Evolutionary conservation across 2,888 invertebrate genomes (phyloP).

Genomic region (Drosophila subquinaria): DNA sequence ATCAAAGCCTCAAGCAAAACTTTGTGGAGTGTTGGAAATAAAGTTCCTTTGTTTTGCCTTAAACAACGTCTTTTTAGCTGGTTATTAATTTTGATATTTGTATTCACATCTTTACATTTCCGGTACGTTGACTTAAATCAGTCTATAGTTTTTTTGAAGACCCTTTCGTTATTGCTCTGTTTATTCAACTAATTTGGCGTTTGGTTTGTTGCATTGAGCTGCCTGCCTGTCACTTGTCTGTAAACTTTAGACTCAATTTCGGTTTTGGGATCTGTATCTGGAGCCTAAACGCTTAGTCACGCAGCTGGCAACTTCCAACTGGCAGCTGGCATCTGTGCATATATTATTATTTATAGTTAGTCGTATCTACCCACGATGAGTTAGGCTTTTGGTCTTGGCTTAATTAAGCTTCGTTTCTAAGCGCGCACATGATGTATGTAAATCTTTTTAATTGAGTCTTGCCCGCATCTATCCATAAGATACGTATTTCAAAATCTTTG

Average conservation of each 20-base stretch:
- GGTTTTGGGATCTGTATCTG: conserved; percentile 11
- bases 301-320: conserved; percentile 32
- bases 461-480: conserved; percentile 7
- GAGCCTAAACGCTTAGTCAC: conserved; percentile 72
- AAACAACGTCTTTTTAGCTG: conserved; percentile 19
- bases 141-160: neutral
- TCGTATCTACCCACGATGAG: conserved; percentile 45
- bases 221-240: conserved; percentile 40
- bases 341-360: conserved; percentile 1
- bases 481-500: conserved; percentile 39
- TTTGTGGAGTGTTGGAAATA: conserved; percentile 41
- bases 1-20: conserved; percentile 33
- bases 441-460: conserved; percentile 54
- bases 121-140: conserved; percentile 37
- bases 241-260: conserved; percentile 13
- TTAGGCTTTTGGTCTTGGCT: conserved; percentile 37
- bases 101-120: conserved; percentile 60
- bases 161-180: conserved; percentile 34
- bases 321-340: conserved; percentile 7
- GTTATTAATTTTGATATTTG: conserved; percentile 39
- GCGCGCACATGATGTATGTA: conserved; percentile 53
- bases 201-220: conserved; percentile 50
- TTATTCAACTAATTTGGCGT: conserved; percentile 61
- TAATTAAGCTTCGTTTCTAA: conserved; percentile 50
- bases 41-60: conserved; percentile 64